Percentiles rank a stretch among this genome's conserved stretches.
phyloP scores from a whole-genome alignment of 2,797 vertebrate genomes.

The Rhinogobio ventralis region DNA sequence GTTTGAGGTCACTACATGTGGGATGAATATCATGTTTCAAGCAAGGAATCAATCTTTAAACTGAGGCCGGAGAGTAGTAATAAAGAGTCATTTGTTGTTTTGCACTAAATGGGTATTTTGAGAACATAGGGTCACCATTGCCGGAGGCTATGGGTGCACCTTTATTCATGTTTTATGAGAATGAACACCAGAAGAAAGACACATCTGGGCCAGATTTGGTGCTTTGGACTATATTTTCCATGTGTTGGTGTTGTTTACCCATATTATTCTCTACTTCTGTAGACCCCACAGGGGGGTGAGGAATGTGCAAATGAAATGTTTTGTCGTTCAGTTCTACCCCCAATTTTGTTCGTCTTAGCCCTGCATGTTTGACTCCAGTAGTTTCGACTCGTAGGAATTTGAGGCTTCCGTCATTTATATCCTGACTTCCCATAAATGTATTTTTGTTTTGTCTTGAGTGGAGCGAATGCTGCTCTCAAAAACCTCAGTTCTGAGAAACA shows the following conservation, averaged over 20 bases:
- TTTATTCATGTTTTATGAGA: slow-evolving; percentile 62
- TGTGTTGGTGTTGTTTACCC: slow-evolving; percentile 52
- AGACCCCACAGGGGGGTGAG: slow-evolving; percentile 31
- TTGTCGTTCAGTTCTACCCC: slow-evolving; percentile 27
- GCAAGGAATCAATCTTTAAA: slow-evolving; percentile 71
- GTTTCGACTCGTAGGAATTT: slow-evolving; percentile 24
- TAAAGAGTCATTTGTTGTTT: slow-evolving; percentile 44
- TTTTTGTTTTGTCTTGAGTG: slow-evolving; percentile 29
- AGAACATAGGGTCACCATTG: slow-evolving; percentile 46
- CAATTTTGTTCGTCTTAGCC: slow-evolving; percentile 36
- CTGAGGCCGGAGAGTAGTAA: slow-evolving; percentile 47
- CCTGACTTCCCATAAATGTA: slow-evolving; percentile 38
- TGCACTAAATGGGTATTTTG: slow-evolving; percentile 30
- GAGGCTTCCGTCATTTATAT: slow-evolving; percentile 42
- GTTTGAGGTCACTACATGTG: slow-evolving; percentile 70
- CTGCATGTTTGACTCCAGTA: slow-evolving; percentile 31
- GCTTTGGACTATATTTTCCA: slow-evolving; percentile 48
- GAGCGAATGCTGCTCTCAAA: slow-evolving; percentile 26
- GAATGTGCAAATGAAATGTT: slow-evolving; percentile 60
- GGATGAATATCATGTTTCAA: slow-evolving; percentile 72
- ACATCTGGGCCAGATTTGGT: slow-evolving; percentile 63
- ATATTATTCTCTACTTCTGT: slow-evolving; percentile 43
- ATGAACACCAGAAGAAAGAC: slow-evolving; percentile 44
- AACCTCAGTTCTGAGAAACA: slow-evolving; percentile 33
- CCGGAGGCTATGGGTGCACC: slow-evolving; percentile 64